A percentile compares a stretch with the other conserved stretches of the same genome.
Evolutionary conservation across 2,113 vertebrate genomes (phyloP).

Genomic region (Columbina picui): DNA sequence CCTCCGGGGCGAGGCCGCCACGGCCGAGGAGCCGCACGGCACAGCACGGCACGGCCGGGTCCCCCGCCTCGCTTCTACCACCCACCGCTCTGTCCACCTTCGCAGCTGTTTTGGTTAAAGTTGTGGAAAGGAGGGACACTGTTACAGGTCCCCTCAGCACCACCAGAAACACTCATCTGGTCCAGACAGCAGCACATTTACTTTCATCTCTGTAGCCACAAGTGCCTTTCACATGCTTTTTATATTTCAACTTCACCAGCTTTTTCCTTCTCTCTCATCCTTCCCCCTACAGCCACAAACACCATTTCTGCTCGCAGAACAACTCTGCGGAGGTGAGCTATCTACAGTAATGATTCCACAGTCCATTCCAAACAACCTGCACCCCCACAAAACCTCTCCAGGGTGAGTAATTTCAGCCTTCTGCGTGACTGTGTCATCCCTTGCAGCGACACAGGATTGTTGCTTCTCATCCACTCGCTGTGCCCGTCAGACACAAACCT

Average conservation of each 20-base stretch:
- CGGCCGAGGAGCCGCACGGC: not conserved
- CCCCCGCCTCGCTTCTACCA: too few relatives aligned
- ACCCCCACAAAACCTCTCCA: not conserved
- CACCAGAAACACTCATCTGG: not conserved
- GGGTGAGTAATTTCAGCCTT: not conserved
- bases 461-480: rapidly evolving
- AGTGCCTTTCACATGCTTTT: rapidly evolving
- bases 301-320: too few relatives aligned
- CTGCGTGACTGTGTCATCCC: not conserved
- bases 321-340: rapidly evolving
- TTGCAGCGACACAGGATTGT: not conserved
- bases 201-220: rapidly evolving
- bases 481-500: not conserved
- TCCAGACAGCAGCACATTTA: rapidly evolving
- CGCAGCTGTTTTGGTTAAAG: rapidly evolving
- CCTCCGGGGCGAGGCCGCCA: not conserved
- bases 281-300: not conserved
- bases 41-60: rapidly evolving
- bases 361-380: not conserved
- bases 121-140: rapidly evolving
- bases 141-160: not conserved
- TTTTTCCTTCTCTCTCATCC: not conserved
- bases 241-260: rapidly evolving
- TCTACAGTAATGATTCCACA: too few relatives aligned
- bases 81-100: rapidly evolving